These are phyloP conservation scores for Lanius ludovicianus DNA, from an alignment of 2,113 vertebrate genomes.

Conservation along the genomic window DNA sequence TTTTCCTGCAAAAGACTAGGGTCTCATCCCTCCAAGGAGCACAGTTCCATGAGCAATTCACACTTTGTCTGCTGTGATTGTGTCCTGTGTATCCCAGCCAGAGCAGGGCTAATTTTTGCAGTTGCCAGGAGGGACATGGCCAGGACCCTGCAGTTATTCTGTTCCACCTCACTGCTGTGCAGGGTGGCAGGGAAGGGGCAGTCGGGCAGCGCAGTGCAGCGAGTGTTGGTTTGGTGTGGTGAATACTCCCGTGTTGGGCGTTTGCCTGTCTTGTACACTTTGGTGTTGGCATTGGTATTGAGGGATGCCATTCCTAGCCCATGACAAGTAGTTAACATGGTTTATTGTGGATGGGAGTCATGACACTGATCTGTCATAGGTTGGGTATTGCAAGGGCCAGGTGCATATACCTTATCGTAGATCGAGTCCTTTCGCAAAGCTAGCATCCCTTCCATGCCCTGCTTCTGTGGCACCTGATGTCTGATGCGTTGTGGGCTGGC, in stretches of 20 bases:
- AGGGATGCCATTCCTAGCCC: neutral
- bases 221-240: neutral
- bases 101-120: neutral
- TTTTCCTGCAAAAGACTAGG: neutral
- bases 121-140: neutral
- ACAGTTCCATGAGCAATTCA: neutral
- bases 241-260: accelerated
- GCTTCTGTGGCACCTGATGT: neutral
- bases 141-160: neutral
- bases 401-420: neutral
- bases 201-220: accelerated
- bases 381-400: neutral
- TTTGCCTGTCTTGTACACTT: neutral
- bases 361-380: accelerated
- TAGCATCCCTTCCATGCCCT: accelerated
- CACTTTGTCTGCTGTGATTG: neutral
- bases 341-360: neutral
- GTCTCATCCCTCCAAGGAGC: neutral
- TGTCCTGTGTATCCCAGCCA: neutral
- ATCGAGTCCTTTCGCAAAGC: accelerated
- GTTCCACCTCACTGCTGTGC: neutral
- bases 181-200: neutral
- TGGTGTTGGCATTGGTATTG: neutral
- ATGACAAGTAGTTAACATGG: neutral
- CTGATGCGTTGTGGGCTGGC: neutral